Evolutionary conservation across 1,140 invertebrate genomes (phyloP), one percentile per base, ranked within the genome.

Genomic region (Zaprionus inermis): DNA sequence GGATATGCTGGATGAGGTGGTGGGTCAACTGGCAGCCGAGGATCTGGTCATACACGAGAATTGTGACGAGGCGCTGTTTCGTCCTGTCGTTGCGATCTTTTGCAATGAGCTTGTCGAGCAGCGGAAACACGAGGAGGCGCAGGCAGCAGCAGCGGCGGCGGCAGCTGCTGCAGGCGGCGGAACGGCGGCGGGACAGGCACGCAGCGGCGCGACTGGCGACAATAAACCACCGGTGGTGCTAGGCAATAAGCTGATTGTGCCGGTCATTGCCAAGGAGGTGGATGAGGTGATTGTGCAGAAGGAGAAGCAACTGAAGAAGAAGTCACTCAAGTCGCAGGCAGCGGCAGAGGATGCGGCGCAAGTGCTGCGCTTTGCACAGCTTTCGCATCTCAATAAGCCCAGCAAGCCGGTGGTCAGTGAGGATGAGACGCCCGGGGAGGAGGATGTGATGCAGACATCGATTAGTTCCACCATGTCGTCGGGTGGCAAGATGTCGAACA

Each of bases 1-100:
- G 68, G 94, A 94, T 52, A 93, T 93, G 57, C 91, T 93, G n/a
- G 92, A 91, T 52, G 82, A 88, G 56, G 79, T 88, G 18, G 82
- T 93, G 14, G 92, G 93, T 12, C 91, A 91, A 55, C 71, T 93
- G 65, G 82, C 89, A 0, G 74, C 76, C 41, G 81, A 91, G 77
- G 93, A 94, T 76, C 89, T 78, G 54, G 80, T 93, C 61, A 95
- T 95, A 59, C 93, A 93, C 76, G 93, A 94, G 86, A 95, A 95
- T 89, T 93, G 93, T 72, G 95, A 95, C 91, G 95, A 95, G 92
- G 93, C 93, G 10, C 90, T 94, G 4, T 95, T 95, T 82, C 93
- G 95, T 10, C 94, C 94, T 3, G 93, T 95, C 38, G 93, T 95
- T 11, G 89, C 93, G 18, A 92, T 92, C 16, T 91, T 92, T 55